Evolutionary conservation across 1,140 invertebrate genomes (phyloP).

Genomic region (Aphelenchoides besseyi): DNA sequence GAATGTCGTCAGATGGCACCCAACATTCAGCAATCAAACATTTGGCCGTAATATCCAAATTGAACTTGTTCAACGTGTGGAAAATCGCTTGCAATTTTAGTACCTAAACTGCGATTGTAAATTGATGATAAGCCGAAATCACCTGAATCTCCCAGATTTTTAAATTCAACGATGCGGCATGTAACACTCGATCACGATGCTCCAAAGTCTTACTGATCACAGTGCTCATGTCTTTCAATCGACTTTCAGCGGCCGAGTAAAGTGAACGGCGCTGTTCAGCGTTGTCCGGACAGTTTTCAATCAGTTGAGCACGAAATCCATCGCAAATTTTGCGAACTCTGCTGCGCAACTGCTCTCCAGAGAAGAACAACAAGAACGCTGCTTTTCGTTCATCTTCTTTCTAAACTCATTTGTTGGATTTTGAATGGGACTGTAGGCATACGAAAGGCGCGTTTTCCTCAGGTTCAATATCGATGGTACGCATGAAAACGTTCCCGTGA

Average conservation of each 20-base stretch:
- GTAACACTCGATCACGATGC: constrained; percentile 74
- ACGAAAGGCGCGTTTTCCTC: constrained; percentile 33
- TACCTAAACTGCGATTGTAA: constrained; percentile 72
- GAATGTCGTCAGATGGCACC: constrained; percentile 85
- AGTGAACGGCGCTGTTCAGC: constrained; percentile 82
- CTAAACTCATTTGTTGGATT: constrained; percentile 7
- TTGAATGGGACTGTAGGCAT: neutral
- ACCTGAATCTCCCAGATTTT: constrained; percentile 86
- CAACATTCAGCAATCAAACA: constrained; percentile 97
- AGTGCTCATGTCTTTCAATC: constrained; percentile 90
- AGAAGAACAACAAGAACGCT: constrained; percentile 67
- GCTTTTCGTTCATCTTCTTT: constrained; percentile 36
- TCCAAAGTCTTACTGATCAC: constrained; percentile 66
- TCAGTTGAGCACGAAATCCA: constrained; percentile 62
- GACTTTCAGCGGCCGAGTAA: constrained; percentile 82
- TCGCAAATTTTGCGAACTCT: constrained; percentile 66
- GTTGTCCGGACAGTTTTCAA: constrained; percentile 76
- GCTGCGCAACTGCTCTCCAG: constrained; percentile 66
- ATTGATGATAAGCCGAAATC: constrained; percentile 65
- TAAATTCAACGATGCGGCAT: constrained; percentile 84
- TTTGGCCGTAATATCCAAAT: constrained; percentile 75
- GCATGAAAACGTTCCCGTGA: constrained; percentile 55
- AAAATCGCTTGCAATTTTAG: constrained; percentile 79
- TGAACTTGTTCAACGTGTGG: constrained; percentile 74
- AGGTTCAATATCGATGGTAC: constrained; percentile 47